Base-by-base conservation (phyloP, 2,113 vertebrate species). In the Delphinapterus leucas region DNA sequence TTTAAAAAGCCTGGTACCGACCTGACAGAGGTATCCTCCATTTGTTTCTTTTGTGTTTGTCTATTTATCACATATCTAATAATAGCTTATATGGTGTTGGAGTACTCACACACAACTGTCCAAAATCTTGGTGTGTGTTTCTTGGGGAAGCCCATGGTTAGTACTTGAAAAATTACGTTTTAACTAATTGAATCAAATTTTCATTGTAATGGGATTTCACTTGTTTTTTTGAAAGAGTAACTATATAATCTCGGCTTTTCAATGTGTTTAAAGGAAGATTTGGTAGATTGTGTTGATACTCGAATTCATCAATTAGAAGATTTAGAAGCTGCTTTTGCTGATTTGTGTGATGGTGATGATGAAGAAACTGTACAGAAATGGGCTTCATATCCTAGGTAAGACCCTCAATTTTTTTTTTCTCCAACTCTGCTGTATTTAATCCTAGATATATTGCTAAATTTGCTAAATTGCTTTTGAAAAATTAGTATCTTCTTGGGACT, bases 221-320 rank as follows among this genome's bases (percentile, higher is more conserved):
- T 93, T 95, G 20, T n/a, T 65, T 88, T 84, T 93, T 92, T 96
- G 25, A 77, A 95, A 95, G 36, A 84, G 58, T 84, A 81, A 67
- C 80, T 49, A 0, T 86, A 14, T 94, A 95, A 93, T 60, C 36
- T 97, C 21, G 63, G 49, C 38, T 67, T 89, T 97, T 97, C 77
- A n/a, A 1, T 98, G 12, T 95, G 1, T 98, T 97, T 97, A 80
- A 98, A 99, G 99, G 99, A 99, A 38, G 96, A 86, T 21, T 98
- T 99, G 26, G 92, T 98, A 47, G 99, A 99, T 96, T 99, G 99
- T 97, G 99, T 99, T 31, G 99, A 99, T 97, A 98, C 93, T 76
- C 99, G 99, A 23, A 97, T 99, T 2, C 99, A 90, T 95, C 99
- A 99, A 86, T 98, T 99, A 61, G 99, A 99, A 98, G 99, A 99